A percentile compares a stretch with the other conserved stretches of the same genome.
Evolutionary conservation across 2,113 vertebrate species (phyloP).

Genomic region (Drymodes brunneopygia): DNA sequence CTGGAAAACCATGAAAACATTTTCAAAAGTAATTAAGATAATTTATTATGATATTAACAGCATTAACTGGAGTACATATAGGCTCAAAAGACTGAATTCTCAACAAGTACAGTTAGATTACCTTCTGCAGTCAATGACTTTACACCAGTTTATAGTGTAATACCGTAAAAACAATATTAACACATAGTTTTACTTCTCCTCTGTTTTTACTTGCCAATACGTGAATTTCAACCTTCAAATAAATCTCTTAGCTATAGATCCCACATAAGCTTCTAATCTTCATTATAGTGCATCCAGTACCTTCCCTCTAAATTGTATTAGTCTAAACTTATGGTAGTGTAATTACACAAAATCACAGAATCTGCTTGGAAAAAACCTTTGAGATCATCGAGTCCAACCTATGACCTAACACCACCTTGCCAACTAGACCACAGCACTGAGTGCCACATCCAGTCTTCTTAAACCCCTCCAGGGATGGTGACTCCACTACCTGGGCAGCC

Average conservation of each 20-base stretch:
- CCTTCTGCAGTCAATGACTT: background rate
- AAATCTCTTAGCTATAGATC: background rate
- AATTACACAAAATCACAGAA: background rate
- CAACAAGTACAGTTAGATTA: background rate
- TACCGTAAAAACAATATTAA: background rate
- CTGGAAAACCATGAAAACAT: background rate
- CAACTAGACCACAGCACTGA: background rate
- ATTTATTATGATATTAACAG: background rate
- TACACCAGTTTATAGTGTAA: background rate
- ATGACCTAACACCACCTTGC: background rate
- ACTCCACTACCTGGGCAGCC: background rate
- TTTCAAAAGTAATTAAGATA: slow-evolving; percentile 6
- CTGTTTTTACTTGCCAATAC: background rate
- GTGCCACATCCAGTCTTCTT: background rate
- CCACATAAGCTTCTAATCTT: background rate
- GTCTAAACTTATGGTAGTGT: background rate
- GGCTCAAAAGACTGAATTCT: background rate
- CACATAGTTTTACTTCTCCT: background rate
- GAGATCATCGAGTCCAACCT: background rate
- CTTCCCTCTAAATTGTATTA: background rate
- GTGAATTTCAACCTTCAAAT: background rate
- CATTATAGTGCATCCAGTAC: background rate
- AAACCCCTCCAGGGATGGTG: background rate
- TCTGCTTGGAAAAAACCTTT: background rate
- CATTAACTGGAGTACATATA: background rate